phyloP scores from a whole-genome alignment of 2,888 invertebrate species.

The Tachina lurida region DNA sequence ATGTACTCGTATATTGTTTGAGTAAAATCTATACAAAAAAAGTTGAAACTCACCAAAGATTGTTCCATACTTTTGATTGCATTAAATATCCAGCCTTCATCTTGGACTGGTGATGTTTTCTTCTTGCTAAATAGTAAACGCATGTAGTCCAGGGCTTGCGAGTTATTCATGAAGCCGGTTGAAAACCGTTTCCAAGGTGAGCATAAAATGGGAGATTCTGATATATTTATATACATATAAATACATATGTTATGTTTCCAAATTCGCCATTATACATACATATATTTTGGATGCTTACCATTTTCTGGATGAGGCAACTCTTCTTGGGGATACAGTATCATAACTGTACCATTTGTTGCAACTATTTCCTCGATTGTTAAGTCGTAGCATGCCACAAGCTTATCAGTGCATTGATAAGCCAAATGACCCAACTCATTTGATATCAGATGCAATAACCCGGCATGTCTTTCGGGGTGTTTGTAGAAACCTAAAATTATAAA shows the following conservation, averaged over 20 bases:
- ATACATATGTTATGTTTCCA: not conserved
- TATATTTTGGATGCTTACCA: constrained; percentile 76
- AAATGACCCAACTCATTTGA: constrained; percentile 84
- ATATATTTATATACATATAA: not conserved
- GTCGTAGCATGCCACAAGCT: constrained; percentile 79
- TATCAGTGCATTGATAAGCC: constrained; percentile 77
- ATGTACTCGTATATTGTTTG: not conserved
- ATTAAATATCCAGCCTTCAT: constrained; percentile 81
- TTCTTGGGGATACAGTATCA: constrained; percentile 84
- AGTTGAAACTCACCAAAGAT: constrained; percentile 74
- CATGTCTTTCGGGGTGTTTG: constrained; percentile 83
- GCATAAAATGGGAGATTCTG: constrained; percentile 80
- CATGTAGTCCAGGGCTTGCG: constrained; percentile 80
- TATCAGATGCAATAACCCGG: constrained; percentile 84
- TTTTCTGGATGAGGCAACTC: constrained; percentile 80
- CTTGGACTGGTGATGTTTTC: constrained; percentile 77
- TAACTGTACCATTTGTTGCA: constrained; percentile 84
- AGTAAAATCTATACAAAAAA: not conserved
- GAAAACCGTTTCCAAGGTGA: constrained; percentile 80
- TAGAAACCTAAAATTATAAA: constrained; percentile 78
- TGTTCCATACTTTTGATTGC: constrained; percentile 80
- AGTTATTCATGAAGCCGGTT: constrained; percentile 78
- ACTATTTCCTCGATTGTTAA: constrained; percentile 86
- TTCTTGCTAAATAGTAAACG: constrained; percentile 80
- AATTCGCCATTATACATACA: not conserved